phyloP scores from a whole-genome alignment of 1,140 invertebrate species.

The Apis cerana region DNA sequence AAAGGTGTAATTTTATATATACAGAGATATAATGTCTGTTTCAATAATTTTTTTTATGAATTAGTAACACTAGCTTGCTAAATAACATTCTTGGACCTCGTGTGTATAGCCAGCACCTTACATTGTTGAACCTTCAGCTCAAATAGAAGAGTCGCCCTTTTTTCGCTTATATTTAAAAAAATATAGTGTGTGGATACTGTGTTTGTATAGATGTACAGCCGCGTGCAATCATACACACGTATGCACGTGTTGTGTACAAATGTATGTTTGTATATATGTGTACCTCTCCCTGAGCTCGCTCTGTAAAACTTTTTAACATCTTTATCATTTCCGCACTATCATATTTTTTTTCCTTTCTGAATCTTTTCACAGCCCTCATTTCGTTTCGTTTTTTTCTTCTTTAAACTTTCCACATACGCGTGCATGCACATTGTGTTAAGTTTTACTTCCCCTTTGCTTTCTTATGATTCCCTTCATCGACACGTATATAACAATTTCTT shows the following conservation, averaged over 20 bases:
- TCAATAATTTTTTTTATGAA: constrained; percentile 77
- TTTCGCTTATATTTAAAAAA: constrained; percentile 65
- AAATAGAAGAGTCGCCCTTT: constrained; percentile 66
- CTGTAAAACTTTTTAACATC: constrained; percentile 58
- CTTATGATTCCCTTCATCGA: constrained; percentile 40
- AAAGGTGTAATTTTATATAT: constrained; percentile 71
- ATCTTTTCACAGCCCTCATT: constrained; percentile 79
- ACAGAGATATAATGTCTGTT: constrained; percentile 74
- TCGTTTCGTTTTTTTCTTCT: constrained; percentile 65
- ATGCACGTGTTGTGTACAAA: background rate
- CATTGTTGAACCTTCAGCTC: constrained; percentile 72
- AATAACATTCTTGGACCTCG: constrained; percentile 81
- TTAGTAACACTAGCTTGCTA: constrained; percentile 79
- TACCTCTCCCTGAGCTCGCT: constrained; percentile 75
- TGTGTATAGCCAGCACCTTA: constrained; percentile 79
- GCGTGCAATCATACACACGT: too few species aligned
- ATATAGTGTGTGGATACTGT: constrained; percentile 56
- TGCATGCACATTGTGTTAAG: constrained; percentile 7
- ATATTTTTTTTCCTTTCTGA: constrained; percentile 46
- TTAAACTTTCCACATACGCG: constrained; percentile 51
- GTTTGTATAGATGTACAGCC: constrained; percentile 11
- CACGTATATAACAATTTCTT: constrained; percentile 61
- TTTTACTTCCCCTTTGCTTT: constrained; percentile 26
- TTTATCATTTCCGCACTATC: constrained; percentile 32
- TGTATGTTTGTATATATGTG: constrained; percentile 62